Conservation (phyloP, 1,140 invertebrate species). For the Orchestia grillus region DNA sequence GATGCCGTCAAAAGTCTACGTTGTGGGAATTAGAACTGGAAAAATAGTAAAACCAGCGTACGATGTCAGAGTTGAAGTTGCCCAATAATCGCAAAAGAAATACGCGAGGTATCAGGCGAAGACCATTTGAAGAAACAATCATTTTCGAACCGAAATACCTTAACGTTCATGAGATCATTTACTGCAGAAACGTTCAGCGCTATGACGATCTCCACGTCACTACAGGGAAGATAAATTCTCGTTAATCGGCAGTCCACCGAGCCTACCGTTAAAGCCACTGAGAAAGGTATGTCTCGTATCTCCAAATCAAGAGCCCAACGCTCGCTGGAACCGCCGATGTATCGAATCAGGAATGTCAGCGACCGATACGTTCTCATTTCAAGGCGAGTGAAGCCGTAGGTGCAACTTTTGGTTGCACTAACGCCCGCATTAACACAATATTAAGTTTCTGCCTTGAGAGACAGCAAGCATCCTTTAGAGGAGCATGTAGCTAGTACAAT, state of each 20-base stretch:
- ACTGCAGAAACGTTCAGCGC: not conserved
- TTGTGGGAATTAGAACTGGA: not conserved
- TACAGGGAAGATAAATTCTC: not conserved
- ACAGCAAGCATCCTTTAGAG: not conserved
- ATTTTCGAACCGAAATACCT: not conserved
- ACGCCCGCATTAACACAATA: not conserved
- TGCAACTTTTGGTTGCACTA: not conserved
- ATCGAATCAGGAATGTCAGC: not conserved
- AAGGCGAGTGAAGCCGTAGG: not conserved
- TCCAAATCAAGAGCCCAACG: not conserved
- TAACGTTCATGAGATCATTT: not conserved
- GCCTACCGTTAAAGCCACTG: not conserved
- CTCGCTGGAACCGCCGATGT: not conserved
- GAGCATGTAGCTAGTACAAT: not conserved
- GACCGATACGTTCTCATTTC: slow-evolving; percentile 8
- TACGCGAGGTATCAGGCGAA: not conserved
- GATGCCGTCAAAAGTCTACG: not conserved
- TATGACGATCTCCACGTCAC: not conserved
- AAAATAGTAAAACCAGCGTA: not conserved
- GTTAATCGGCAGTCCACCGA: not conserved
- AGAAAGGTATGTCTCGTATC: slow-evolving; percentile 24
- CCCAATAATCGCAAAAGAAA: not conserved
- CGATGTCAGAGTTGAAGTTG: not conserved
- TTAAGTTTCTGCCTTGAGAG: not conserved
- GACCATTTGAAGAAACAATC: not conserved